Base-by-base conservation (phyloP, 2,888 invertebrate species). In the Hermaeophaga mercurialis region DNA sequence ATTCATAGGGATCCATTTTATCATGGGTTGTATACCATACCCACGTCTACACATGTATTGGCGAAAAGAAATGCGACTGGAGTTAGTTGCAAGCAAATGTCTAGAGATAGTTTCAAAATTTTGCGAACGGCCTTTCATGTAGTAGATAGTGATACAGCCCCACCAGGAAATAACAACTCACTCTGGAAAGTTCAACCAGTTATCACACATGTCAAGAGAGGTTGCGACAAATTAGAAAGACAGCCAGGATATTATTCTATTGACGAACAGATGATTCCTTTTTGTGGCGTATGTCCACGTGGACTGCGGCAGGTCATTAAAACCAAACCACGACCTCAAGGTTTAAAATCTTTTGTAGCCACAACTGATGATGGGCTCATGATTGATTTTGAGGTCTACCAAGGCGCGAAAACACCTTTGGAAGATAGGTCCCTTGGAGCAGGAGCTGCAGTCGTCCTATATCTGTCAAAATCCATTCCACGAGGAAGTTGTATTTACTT, bases 341-440 rank as follows among this genome's bases (percentile, higher is more conserved):
- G 73, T 1, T 59, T 75, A 14, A 75, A 75, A 63, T 74, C 72
- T 54, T 73, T 70, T 57, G 70, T 75, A 6, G 48, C 71, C 2
- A 72, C 75, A 11, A 72, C 75, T 11, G 5, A 11, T 39, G 50
- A 50, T n/a, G 66, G 67, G 14, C 48, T 62, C n/a, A 57, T 66
- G 39, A 18, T 69, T 5, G 66, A 69, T 52, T 72, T 70, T 45
- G 66, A 66, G 61, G 56, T 70, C n/a, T 71, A 69, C 55, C 65
- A 68, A 54, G 70, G 67, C 5, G 33, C 48, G n/a, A 61, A 58
- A 8, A 66, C 64, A 22, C 11, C 11, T 3, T 36, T 46, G 11
- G 5, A 6, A 9, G n/a, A 28, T 28, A 28, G n/a, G 9, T 41
- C 41, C n/a, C 9, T 24, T 3, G 24, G 41, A 7, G 2, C 24